phyloP scores from a whole-genome alignment of 2,888 invertebrate species.

The Eucriotettix oculatus region DNA sequence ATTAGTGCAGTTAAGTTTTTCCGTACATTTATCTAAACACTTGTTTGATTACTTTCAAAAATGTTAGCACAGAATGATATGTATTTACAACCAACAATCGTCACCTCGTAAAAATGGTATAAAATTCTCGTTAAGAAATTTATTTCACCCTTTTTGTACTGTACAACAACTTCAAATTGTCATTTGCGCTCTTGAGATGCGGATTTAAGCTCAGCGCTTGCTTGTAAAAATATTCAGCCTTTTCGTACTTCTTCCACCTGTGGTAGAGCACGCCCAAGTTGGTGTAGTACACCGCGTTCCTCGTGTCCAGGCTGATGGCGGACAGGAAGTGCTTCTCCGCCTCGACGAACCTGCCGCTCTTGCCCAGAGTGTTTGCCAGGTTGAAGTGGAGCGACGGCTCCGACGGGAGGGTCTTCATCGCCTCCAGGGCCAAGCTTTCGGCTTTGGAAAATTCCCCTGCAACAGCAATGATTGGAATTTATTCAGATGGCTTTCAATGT shows the following conservation, averaged over 20 bases:
- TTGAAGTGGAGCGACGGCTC: slow-evolving; percentile 71
- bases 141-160: too few species aligned
- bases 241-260: slow-evolving; percentile 63
- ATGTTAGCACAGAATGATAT: too few species aligned
- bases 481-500: too few species aligned
- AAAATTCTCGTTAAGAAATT: too few species aligned
- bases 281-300: slow-evolving; percentile 66
- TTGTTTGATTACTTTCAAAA: too few species aligned
- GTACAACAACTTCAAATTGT: slow-evolving; percentile 35
- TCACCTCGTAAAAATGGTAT: too few species aligned
- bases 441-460: slow-evolving; percentile 50
- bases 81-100: too few species aligned
- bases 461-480: background rate
- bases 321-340: slow-evolving; percentile 67
- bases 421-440: slow-evolving; percentile 48
- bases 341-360: slow-evolving; percentile 53
- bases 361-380: slow-evolving; percentile 77
- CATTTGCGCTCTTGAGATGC: slow-evolving; percentile 44
- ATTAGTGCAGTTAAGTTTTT: too few species aligned
- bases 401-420: slow-evolving; percentile 50
- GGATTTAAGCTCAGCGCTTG: slow-evolving; percentile 60
- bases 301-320: slow-evolving; percentile 51
- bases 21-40: too few species aligned
- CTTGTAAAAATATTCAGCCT: slow-evolving; percentile 58
- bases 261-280: slow-evolving; percentile 91